These are phyloP conservation scores for Myotis findleyi DNA, from an alignment of 2,797 vertebrate genomes.

Conservation along the genomic window DNA sequence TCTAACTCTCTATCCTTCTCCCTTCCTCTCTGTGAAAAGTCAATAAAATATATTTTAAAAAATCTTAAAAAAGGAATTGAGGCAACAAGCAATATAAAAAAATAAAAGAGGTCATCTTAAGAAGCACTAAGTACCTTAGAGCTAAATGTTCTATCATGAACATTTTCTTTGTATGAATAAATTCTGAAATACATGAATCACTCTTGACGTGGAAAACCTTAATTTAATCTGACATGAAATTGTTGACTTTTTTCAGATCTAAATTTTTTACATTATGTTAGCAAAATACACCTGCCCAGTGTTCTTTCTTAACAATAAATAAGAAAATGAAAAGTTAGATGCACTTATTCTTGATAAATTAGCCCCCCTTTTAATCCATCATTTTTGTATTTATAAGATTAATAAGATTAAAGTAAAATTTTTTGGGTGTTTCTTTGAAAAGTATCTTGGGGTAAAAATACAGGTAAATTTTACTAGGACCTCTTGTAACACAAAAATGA, in stretches of 20 bases:
- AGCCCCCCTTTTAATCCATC: not conserved
- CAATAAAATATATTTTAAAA: no score
- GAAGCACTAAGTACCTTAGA: not conserved
- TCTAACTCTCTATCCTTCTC: no score
- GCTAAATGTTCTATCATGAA: not conserved
- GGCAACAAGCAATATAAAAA: not conserved
- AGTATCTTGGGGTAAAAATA: not conserved
- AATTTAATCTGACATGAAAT: slow-evolving; percentile 25
- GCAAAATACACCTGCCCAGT: not conserved
- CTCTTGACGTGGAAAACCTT: not conserved
- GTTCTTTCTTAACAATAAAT: not conserved
- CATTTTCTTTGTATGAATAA: not conserved
- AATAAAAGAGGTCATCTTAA: not conserved
- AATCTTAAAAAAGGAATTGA: not conserved
- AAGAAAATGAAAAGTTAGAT: not conserved
- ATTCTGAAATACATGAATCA: slow-evolving; percentile 20
- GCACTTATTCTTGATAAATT: not conserved
- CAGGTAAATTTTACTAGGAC: not conserved
- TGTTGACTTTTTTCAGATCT: not conserved
- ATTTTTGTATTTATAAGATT: not conserved
- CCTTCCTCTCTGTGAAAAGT: no score
- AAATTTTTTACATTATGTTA: not conserved
- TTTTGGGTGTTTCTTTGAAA: slow-evolving; percentile 34
- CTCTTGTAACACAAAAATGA: not conserved
- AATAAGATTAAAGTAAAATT: not conserved